Percentiles rank a stretch among this genome's conserved stretches.
These are phyloP conservation scores for Plumapathes pennacea DNA, from an alignment of 92 coral and sea anemone genomes.

Conservation along the genomic window DNA sequence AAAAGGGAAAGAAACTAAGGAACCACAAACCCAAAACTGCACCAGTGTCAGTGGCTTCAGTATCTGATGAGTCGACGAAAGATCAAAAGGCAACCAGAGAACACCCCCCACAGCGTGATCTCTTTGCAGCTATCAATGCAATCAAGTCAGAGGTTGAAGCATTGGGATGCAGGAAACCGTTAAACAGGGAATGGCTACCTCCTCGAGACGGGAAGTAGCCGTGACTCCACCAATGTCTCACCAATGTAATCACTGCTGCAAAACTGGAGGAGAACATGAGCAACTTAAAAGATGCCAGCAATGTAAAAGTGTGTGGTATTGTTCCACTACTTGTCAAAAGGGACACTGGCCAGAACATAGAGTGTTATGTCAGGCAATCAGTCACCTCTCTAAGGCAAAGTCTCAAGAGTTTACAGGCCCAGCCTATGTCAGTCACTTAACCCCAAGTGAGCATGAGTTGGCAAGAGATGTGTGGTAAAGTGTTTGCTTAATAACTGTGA, in stretches of 20 bases:
- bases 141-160: constrained; percentile 45
- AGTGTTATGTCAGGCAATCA: constrained; percentile 49
- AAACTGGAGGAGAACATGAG: constrained; percentile 17
- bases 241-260: constrained; percentile 51
- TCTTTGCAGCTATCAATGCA: constrained; percentile 34
- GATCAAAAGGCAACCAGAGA: constrained; percentile 1
- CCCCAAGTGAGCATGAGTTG: constrained; percentile 33
- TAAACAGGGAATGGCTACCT: constrained; percentile 52
- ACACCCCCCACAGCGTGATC: constrained; percentile 16
- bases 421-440: constrained; percentile 24
- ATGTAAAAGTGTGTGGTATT: constrained; percentile 61
- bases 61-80: constrained; percentile 2
- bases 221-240: constrained; percentile 41
- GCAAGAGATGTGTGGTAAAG: constrained; percentile 59
- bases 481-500: constrained; percentile 46
- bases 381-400: constrained; percentile 25
- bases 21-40: constrained; percentile 34
- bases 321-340: constrained; percentile 51
- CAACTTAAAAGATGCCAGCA: constrained; percentile 37
- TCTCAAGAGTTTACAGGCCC: constrained; percentile 4
- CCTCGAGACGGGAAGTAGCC: constrained; percentile 60
- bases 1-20: constrained; percentile 49
- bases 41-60: constrained; percentile 18
- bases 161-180: constrained; percentile 36
- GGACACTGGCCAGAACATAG: constrained; percentile 56